Percentiles rank a stretch among this genome's conserved stretches.
phyloP scores from a whole-genome alignment of 2,113 vertebrate genomes.

The Cephalophus harveyi region DNA sequence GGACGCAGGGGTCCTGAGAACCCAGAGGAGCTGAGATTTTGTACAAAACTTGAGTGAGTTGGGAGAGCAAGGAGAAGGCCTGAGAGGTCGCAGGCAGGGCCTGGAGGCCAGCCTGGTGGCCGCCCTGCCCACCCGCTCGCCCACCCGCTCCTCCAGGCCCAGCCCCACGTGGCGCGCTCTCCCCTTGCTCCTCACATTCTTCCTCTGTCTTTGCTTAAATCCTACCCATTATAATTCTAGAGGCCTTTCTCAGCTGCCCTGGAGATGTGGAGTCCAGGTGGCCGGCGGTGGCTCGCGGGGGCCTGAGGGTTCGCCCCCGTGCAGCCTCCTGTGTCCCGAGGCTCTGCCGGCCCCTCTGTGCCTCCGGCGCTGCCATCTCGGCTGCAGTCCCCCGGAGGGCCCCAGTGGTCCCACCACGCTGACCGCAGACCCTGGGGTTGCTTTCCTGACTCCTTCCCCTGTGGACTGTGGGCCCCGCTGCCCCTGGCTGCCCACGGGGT shows the following conservation, averaged over 20 bases:
- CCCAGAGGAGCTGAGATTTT: no score
- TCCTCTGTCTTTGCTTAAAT: neutral
- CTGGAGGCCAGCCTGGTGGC: neutral
- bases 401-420: rapidly evolving
- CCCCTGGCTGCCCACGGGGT: neutral
- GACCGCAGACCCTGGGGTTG: neutral
- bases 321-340: neutral
- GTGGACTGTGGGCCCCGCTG: no score
- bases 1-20: neutral
- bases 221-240: no score
- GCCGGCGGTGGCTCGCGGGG: neutral
- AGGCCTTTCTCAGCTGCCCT: neutral
- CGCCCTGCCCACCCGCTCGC: neutral
- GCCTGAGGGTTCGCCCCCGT: rapidly evolving
- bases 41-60: rapidly evolving
- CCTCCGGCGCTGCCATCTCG: rapidly evolving
- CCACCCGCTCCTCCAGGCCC: neutral
- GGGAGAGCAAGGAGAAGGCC: neutral
- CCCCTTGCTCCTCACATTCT: neutral
- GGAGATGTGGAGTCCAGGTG: neutral
- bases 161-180: neutral
- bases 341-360: neutral
- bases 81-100: neutral
- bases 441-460: neutral
- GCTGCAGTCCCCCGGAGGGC: rapidly evolving